Conservation (phyloP, 2,888 invertebrate genomes). For the Linyphia triangularis region DNA sequence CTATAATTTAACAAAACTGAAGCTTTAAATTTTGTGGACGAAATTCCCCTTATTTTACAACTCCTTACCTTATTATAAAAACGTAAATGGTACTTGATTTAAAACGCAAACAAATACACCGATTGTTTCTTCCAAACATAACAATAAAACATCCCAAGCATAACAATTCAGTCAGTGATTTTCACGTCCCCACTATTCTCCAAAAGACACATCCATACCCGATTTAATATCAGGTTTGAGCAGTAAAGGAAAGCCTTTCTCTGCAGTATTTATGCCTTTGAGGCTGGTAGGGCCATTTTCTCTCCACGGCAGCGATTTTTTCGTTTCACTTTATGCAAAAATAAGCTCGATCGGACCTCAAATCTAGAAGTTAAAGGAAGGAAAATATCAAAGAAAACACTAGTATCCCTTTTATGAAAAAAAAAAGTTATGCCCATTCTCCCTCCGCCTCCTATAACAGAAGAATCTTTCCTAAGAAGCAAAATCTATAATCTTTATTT, state of each 20-base stretch:
- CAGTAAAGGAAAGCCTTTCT: conserved; percentile 11
- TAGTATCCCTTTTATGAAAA: conserved; percentile 57
- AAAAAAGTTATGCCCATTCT: conserved; percentile 50
- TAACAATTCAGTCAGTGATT: conserved; percentile 32
- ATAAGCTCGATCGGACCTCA: conserved; percentile 56
- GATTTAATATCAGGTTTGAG: conserved; percentile 39
- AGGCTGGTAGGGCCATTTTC: conserved; percentile 17
- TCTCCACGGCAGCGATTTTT: conserved; percentile 31
- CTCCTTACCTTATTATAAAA: too few species aligned
- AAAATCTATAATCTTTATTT: conserved; percentile 70
- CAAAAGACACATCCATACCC: neutral
- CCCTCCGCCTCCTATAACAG: neutral
- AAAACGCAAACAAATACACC: too few species aligned
- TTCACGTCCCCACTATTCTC: neutral
- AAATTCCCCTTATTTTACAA: too few species aligned
- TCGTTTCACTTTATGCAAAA: conserved; percentile 66
- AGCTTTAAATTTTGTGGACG: too few species aligned
- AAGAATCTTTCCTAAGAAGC: conserved; percentile 7
- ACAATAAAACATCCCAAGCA: neutral
- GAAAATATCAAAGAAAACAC: conserved; percentile 57
- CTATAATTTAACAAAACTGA: too few species aligned
- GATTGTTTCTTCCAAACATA: neutral
- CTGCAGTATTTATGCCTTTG: conserved; percentile 17
- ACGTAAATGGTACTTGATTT: too few species aligned
- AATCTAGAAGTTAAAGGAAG: conserved; percentile 43